Evolutionary conservation across 2,113 vertebrate species (phyloP), one percentile per base, ranked within the genome.

Genomic region (Cyanistes caeruleus): DNA sequence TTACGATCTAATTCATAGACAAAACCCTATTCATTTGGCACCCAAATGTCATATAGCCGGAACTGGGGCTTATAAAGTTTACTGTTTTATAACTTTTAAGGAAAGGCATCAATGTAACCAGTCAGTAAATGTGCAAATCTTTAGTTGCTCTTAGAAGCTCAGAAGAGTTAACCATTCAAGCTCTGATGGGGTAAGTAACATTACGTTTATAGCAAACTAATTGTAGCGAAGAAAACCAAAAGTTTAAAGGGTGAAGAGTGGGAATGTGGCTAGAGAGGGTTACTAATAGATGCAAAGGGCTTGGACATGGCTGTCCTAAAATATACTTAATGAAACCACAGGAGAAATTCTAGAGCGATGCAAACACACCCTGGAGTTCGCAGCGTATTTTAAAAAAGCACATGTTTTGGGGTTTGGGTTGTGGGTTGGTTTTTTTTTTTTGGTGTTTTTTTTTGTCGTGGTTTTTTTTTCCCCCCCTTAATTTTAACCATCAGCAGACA

Each of bases 1-100:
- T 99, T 99, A 99, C 99, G 99, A 99, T 99, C 99, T 99, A 99
- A 99, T 99, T 99, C 99, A 99, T 99, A 99, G 99, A 99, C 99
- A 99, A 99, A 99, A 98, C 98, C 98, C 99, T 99, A 99, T 99
- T 99, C 99, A 99, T 99, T 99, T 99, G 98, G 98, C 98, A 99
- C 98, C 98, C 98, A 99, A 99, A 99, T 99, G 99, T 99, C 99
- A 99, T 98, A 98, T 98, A 99, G 98, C 98, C 98, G 98, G 98
- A 99, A 99, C 98, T 98, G 98, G 98, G 98, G 98, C 98, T 99
- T 99, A 99, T 99, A 99, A 99, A 99, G 98, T 99, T 99, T 99
- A 99, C 98, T 98, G 98, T 98, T 98, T 97, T 98, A 98, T 98
- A 99, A 99, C 98, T 99, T 98, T 98, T 98, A 98, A 98, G 98